Percentiles rank a stretch among this genome's conserved stretches.
Conservation (phyloP, 1,140 invertebrate species). For the Cydia fagiglandana region DNA sequence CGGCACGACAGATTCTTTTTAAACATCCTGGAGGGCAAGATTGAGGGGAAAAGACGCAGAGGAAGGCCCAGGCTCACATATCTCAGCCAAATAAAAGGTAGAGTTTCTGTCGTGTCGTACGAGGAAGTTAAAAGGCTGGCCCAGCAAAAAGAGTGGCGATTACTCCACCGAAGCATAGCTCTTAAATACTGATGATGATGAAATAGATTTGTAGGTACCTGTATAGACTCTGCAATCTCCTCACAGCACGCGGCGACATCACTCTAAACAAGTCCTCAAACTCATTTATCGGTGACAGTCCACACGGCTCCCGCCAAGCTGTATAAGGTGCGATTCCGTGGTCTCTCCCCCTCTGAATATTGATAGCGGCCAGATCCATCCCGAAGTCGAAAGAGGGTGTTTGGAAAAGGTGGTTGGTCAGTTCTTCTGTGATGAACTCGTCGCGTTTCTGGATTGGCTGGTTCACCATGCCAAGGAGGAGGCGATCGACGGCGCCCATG, state of each 20-base stretch:
- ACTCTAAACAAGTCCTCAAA: conserved; percentile 89
- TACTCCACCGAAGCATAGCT: too few species aligned
- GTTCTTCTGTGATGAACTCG: conserved; percentile 89
- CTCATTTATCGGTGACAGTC: conserved; percentile 83
- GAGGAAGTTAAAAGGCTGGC: too few species aligned
- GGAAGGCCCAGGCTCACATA: too few species aligned
- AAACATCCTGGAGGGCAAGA: too few species aligned
- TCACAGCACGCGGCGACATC: conserved; percentile 83
- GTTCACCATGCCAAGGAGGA: conserved; percentile 87
- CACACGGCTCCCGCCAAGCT: conserved; percentile 89
- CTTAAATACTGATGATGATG: too few species aligned
- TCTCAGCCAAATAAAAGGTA: too few species aligned
- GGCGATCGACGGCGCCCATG: conserved; percentile 87
- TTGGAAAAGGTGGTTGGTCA: conserved; percentile 94
- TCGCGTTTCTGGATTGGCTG: conserved; percentile 89
- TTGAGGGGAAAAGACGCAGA: too few species aligned
- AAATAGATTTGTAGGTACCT: conserved; percentile 50
- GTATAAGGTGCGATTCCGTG: conserved; percentile 93
- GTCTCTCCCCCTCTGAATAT: conserved; percentile 93
- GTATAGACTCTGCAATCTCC: conserved; percentile 84
- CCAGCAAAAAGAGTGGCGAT: too few species aligned
- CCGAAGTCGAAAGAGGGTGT: conserved; percentile 85
- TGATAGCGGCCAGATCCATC: conserved; percentile 93
- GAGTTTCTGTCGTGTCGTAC: too few species aligned
- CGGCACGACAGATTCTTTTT: too few species aligned